Conservation (phyloP, 53 echinoderm and acorn worm species). For the Holothuria scabra region DNA sequence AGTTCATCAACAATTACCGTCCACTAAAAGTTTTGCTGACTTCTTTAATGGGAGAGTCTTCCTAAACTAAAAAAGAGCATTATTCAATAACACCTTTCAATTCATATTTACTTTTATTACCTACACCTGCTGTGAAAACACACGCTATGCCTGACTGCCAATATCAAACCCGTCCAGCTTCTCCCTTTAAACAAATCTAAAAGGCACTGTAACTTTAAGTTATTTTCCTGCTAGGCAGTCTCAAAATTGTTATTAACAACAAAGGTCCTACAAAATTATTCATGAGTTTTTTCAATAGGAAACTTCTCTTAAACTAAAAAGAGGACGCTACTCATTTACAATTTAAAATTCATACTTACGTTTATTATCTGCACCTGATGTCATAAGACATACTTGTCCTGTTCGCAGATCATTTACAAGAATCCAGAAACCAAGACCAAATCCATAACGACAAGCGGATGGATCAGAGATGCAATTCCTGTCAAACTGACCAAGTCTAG, state of each 20-base stretch:
- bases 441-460: constrained; percentile 65
- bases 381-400: constrained; percentile 60
- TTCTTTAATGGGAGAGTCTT: no score
- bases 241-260: no score
- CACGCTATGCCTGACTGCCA: constrained; percentile 49
- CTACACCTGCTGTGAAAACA: constrained; percentile 74
- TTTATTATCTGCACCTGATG: constrained; percentile 67
- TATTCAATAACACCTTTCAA: background rate
- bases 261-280: no score
- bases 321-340: background rate
- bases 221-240: no score
- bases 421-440: constrained; percentile 79
- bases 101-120: constrained; percentile 55
- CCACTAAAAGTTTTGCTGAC: no score
- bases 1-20: no score
- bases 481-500: constrained; percentile 58
- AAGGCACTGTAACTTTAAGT: no score
- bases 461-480: constrained; percentile 72
- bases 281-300: no score
- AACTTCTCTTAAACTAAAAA: no score
- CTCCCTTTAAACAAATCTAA: no score
- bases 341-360: constrained; percentile 47
- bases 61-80: no score
- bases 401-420: constrained; percentile 71
- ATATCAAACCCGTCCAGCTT: no score